These are phyloP conservation scores for Elephas maximus DNA, from an alignment of 2,113 vertebrate genomes.

Conservation along the genomic window DNA sequence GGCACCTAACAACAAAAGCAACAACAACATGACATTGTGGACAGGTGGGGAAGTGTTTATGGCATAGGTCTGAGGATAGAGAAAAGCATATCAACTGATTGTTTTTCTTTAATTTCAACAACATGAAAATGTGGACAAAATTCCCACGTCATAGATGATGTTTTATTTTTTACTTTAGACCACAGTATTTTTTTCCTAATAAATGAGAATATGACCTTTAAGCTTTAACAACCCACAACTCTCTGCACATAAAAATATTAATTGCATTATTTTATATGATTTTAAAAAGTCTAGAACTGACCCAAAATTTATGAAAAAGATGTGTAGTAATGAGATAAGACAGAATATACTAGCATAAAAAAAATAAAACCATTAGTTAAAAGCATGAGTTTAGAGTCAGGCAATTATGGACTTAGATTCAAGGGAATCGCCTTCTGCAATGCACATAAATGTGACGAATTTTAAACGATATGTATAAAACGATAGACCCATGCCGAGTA, in stretches of 20 bases:
- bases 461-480: not conserved
- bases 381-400: not conserved
- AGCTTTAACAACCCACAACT: not conserved
- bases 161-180: not conserved
- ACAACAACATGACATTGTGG: not conserved
- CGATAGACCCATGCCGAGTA: not conserved
- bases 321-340: not conserved
- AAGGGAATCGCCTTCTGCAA: not conserved
- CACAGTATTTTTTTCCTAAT: not conserved
- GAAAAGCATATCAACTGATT: no score
- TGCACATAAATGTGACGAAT: not conserved
- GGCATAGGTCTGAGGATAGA: not conserved
- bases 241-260: not conserved
- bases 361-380: not conserved
- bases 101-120: not conserved
- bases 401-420: not conserved
- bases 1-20: no score
- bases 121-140: not conserved
- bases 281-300: not conserved
- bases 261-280: not conserved
- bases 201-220: not conserved
- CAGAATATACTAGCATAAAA: not conserved
- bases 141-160: not conserved
- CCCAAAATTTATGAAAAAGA: not conserved
- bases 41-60: not conserved